Conservation (phyloP, 2,888 invertebrate species). For the Paralinhomoeus sp. region DNA sequence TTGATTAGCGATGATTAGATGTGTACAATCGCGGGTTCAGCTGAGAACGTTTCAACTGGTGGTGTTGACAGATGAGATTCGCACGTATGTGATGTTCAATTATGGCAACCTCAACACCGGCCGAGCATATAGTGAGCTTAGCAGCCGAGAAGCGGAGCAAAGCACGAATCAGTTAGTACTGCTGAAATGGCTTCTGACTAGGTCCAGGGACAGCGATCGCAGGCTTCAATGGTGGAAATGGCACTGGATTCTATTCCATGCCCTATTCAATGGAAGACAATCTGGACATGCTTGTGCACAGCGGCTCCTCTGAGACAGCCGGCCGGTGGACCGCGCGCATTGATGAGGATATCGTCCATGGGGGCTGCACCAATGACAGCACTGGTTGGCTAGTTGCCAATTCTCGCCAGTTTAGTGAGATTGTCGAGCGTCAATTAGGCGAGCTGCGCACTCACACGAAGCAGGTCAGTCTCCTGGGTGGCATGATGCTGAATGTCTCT, state of each 20-base stretch:
- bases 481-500: constrained; percentile 78
- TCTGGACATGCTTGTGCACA: constrained; percentile 9
- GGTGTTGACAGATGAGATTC: constrained; percentile 71
- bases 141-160: constrained; percentile 8
- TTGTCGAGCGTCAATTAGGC: too few species aligned
- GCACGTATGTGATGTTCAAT: constrained; percentile 80
- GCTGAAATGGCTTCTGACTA: too few species aligned
- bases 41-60: constrained; percentile 88
- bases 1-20: not conserved
- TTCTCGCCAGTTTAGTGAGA: too few species aligned
- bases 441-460: constrained; percentile 3
- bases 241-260: constrained; percentile 36
- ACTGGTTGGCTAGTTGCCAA: constrained; percentile 9
- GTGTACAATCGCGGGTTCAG: too few species aligned
- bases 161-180: too few species aligned
- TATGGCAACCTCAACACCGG: constrained; percentile 63
- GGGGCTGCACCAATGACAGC: constrained; percentile 43
- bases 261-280: constrained; percentile 20
- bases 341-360: constrained; percentile 71
- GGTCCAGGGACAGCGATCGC: too few species aligned
- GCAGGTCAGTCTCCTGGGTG: constrained; percentile 62
- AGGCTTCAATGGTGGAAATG: constrained; percentile 93
- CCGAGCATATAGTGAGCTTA: constrained; percentile 48
- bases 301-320: constrained; percentile 12
- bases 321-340: constrained; percentile 77